A percentile compares a stretch with the other conserved stretches of the same genome.
Evolutionary conservation across 2,797 vertebrate genomes (phyloP).

Genomic region (Epinephelus coioides): DNA sequence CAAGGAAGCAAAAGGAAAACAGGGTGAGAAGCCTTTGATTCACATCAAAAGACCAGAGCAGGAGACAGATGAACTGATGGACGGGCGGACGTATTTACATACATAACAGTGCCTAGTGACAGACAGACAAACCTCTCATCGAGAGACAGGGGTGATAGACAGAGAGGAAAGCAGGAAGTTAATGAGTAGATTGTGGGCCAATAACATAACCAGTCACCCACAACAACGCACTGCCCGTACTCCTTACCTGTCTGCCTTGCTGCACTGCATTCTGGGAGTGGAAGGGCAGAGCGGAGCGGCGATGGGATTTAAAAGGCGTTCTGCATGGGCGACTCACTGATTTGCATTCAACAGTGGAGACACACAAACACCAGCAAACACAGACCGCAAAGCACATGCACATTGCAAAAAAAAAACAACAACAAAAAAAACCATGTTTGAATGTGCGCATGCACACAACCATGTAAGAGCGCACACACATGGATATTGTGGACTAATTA

Average conservation of each 20-base stretch:
- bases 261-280: conserved; percentile 81
- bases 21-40: conserved; percentile 8
- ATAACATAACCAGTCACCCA: conserved; percentile 85
- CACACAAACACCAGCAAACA: conserved; percentile 75
- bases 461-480: conserved; percentile 17
- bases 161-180: conserved; percentile 79
- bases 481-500: conserved; percentile 63
- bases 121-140: conserved; percentile 54
- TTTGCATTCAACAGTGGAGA: conserved; percentile 88
- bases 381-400: conserved; percentile 48
- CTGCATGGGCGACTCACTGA: conserved; percentile 84
- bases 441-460: conserved; percentile 23
- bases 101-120: conserved; percentile 41
- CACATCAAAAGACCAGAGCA: conserved; percentile 7
- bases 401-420: conserved; percentile 21
- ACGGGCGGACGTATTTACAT: conserved; percentile 54
- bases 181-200: conserved; percentile 85
- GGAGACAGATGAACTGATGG: conserved; percentile 30
- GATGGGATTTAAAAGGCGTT: conserved; percentile 88
- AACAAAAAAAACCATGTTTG: conserved; percentile 9
- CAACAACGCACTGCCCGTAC: conserved; percentile 77
- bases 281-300: conserved; percentile 78
- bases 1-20: neutral
- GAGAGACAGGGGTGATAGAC: conserved; percentile 70
- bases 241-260: conserved; percentile 77